Evolutionary conservation across 2,888 invertebrate genomes (phyloP), one percentile per base, ranked within the genome.

Genomic region (Arge pagana): DNA sequence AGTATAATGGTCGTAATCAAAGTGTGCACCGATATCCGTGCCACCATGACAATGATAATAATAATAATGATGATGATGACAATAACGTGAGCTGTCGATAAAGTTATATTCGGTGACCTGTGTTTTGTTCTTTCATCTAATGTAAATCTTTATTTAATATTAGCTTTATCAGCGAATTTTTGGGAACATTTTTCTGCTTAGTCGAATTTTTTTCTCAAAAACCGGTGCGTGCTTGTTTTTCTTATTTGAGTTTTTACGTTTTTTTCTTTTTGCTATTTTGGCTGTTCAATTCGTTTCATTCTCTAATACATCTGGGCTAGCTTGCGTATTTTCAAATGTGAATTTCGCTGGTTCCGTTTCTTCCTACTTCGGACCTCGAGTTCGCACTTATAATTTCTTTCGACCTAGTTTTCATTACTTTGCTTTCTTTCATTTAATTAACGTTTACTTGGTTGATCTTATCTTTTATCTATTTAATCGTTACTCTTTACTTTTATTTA

Each of bases 11-110:
- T 52, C 40, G 50, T 55, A 48, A 52, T 52, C 33, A 54, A 48
- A 55, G 31, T 55, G 50, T n/a, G n/a, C n/a, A n/a, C n/a, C n/a
- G n/a, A 56, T 55, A 53, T 56, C 55, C 53, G 62, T 55, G 58
- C n/a, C n/a, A n/a, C n/a, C n/a, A 61, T 55, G 59, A 62, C 55
- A 51, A 58, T 43, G 40, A 50, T 50, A 48, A 54, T 42, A 45
- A 57, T 52, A 51, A 59, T 55, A 54, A 58, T 56, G 56, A 63
- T 56, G 57, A 61, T 57, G 59, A 63, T 58, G 53, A 58, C 37
- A 43, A 48, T 50, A 51, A 56, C 54, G 55, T 53, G 55, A 53
- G 42, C 41, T 48, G 55, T 50, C 43, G 36, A 30, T 40, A 35
- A 33, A 21, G 42, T 28, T 16, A 19, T 24, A 28, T 19, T 24